Conservation (phyloP, 2,113 vertebrate genomes). For the Oenanthe oenanthe region DNA sequence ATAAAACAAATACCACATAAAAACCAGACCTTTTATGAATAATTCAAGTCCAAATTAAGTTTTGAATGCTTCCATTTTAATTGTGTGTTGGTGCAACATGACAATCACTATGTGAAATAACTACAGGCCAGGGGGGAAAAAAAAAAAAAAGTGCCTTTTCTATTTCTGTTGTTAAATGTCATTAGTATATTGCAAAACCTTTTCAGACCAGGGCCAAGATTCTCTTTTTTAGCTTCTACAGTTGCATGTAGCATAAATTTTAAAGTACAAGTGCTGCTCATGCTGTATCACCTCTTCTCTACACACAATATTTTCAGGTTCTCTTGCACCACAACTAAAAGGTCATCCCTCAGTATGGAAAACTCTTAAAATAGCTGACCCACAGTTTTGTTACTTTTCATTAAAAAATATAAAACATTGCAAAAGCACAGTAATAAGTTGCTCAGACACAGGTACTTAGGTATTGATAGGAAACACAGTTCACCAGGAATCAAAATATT, state of each 20-base stretch:
- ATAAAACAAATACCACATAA: background rate
- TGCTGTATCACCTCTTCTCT: background rate
- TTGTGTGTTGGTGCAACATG: conserved; percentile 53
- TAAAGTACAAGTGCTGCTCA: background rate
- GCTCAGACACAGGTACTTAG: background rate
- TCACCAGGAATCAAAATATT: background rate
- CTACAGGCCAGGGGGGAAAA: background rate
- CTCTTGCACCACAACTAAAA: background rate
- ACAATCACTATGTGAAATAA: conserved; percentile 59
- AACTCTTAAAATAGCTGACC: background rate
- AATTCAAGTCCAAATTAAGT: background rate
- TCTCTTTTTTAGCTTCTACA: background rate
- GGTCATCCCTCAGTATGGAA: background rate
- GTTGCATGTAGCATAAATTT: background rate
- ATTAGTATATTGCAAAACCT: background rate
- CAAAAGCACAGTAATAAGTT: background rate
- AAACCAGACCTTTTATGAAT: background rate
- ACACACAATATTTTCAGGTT: background rate
- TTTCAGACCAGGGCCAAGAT: conserved; percentile 26
- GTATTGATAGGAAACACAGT: background rate
- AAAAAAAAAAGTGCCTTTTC: background rate
- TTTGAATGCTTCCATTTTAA: conserved; percentile 25
- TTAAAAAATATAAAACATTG: background rate
- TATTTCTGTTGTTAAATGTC: conserved; percentile 12
- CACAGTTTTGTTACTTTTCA: background rate